Evolutionary conservation across 1,140 invertebrate genomes (phyloP).

Genomic region (Saccostrea cuccullata): DNA sequence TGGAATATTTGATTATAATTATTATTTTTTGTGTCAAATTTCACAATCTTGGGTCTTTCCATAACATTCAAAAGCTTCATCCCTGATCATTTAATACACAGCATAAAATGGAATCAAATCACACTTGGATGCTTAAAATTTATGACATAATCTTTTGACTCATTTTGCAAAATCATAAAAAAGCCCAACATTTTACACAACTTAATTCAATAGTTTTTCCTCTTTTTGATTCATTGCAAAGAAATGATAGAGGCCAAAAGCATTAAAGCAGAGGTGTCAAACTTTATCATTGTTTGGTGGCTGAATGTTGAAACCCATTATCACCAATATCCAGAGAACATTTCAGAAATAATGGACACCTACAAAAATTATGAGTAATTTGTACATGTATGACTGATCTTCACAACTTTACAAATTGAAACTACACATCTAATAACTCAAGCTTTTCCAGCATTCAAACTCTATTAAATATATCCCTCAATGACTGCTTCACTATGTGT

Average conservation of each 20-base stretch:
- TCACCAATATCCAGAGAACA: neutral
- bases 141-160: conserved; percentile 29
- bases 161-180: conserved; percentile 22
- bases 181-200: neutral
- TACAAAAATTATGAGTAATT: neutral
- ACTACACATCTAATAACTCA: no score
- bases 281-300: neutral
- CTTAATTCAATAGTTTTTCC: no score
- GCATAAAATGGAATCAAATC: conserved; percentile 8
- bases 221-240: no score
- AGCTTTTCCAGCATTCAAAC: no score
- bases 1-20: conserved; percentile 29
- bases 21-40: conserved; percentile 23
- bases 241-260: no score
- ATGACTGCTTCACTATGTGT: no score
- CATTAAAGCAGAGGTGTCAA: no score
- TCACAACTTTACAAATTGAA: no score
- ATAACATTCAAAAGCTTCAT: neutral
- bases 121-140: neutral
- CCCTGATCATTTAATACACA: neutral
- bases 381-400: neutral
- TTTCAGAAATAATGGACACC: neutral
- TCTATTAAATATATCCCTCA: no score
- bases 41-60: neutral
- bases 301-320: neutral